Evolutionary conservation across 2,888 invertebrate genomes (phyloP).

Genomic region (Conus canariensis): DNA sequence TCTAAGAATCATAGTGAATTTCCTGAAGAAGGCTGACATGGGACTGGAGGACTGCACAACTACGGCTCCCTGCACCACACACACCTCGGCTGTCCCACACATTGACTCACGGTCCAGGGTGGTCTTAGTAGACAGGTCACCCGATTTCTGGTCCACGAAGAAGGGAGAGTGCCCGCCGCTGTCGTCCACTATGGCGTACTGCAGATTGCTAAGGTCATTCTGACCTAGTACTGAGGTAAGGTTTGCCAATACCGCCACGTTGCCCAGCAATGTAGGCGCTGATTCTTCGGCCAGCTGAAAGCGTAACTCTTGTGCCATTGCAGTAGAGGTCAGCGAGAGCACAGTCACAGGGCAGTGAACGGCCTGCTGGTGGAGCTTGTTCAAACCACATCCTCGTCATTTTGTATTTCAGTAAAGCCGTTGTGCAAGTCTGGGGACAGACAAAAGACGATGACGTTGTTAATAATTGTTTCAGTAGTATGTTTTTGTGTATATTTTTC

Average conservation of each 20-base stretch:
- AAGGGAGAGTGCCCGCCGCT: slow-evolving; percentile 36
- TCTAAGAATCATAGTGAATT: slow-evolving; percentile 44
- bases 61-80: slow-evolving; percentile 41
- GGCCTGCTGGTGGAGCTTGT: background rate
- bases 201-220: slow-evolving; percentile 31
- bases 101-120: slow-evolving; percentile 49
- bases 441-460: background rate
- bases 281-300: slow-evolving; percentile 46
- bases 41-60: slow-evolving; percentile 45
- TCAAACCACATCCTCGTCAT: background rate
- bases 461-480: background rate
- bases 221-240: slow-evolving; percentile 34
- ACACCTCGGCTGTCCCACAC: slow-evolving; percentile 46
- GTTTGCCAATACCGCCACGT: slow-evolving; percentile 41
- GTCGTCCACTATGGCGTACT: slow-evolving; percentile 32
- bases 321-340: background rate
- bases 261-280: slow-evolving; percentile 42
- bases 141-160: slow-evolving; percentile 45
- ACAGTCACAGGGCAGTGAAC: background rate
- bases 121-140: slow-evolving; percentile 45
- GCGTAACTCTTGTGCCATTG: background rate
- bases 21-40: slow-evolving; percentile 45
- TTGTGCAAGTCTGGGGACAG: background rate
- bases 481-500: background rate
- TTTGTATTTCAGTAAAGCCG: background rate